Evolutionary conservation across 2,113 vertebrate species (phyloP), one percentile per base, ranked within the genome.

Genomic region (Calypte anna): DNA sequence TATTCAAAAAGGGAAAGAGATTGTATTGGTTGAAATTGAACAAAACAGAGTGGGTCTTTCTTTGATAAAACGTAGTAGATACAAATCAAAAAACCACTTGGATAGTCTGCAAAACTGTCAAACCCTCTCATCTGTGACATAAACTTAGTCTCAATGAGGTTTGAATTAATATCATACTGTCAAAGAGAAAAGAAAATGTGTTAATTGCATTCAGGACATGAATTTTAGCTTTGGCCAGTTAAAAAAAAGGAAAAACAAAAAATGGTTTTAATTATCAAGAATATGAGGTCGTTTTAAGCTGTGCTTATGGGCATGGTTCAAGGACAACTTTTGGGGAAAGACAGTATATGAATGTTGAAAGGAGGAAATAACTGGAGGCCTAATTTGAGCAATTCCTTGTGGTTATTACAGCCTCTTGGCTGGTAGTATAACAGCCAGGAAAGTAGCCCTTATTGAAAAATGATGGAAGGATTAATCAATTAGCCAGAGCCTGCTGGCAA

Each of bases 1-100:
- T 95, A 15, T 88, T 94, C 91, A 86, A 91, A 91, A 66, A 92
- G 31, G 43, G 48, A 92, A 70, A 69, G 82, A 88, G 76, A 88
- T 90, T 3, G 15, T 92, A 63, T 67, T 90, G 61, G 64, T 70
- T 94, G 57, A 86, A 83, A 70, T 1, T 68, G 69, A 88, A 72
- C 57, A 78, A 81, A 88, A 90, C 4, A 68, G 25, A 82, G 27
- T n/a, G 19, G 30, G 23, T 88, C 55, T 95, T 86, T 38, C 63
- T 91, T 91, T 88, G 68, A 72, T 78, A 88, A 88, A 77, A 77
- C 4, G 2, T 43, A 68, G 38, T 53, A 68, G 82, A 48, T 61
- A 75, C 28, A 86, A 94, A 95, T 74, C 68, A 86, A 77, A 90
- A 88, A 90, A 4, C 9, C 66, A 40, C 33, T 83, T 83, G 40